Evolutionary conservation across 2,888 invertebrate species (phyloP), one percentile per base, ranked within the genome.

Genomic region (Lochmaea capreae): DNA sequence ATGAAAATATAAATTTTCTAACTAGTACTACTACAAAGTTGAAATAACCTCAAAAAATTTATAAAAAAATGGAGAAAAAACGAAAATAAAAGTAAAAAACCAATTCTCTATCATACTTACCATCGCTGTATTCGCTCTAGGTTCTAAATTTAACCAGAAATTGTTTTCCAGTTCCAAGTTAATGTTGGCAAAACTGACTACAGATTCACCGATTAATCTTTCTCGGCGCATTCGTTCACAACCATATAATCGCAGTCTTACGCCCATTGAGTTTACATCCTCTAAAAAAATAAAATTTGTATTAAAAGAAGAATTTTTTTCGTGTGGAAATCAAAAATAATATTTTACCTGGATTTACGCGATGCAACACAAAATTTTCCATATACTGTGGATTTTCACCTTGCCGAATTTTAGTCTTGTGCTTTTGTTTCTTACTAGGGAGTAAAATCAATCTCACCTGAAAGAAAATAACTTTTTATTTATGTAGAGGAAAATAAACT

Each of bases 201-300:
- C 91, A 49, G 95, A 93, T 87, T 98, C 98, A 12, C 97, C 97
- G 67, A 98, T 93, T 81, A 98, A 90, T 68, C 97, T 91, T 86
- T 97, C 97, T 65, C 97, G 91, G 22, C 97, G 91, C 94, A 98
- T 96, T 80, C 97, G 90, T 84, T 97, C 97, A 87, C 97, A 95
- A 57, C 97, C 95, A 85, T 97, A 98, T 66, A 98, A 91, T 63
- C 98, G 92, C 79, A 98, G 91, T 70, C 98, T 91, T 5, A 98
- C 90, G 0, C 97, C 97, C 90, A 97, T 94, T 18, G 95, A 95
- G 86, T 95, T 95, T 4, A 98, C 96, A 83, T 97, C 97, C 90
- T 97, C 97, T 90, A 89, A 12, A 84, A 86, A 65, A 71, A 59
- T 46, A 68, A 58, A 63, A 61, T 62, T 18, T 10, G 4, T 12